Conservation (phyloP, 2,113 vertebrate species). For the Numida meleagris region DNA sequence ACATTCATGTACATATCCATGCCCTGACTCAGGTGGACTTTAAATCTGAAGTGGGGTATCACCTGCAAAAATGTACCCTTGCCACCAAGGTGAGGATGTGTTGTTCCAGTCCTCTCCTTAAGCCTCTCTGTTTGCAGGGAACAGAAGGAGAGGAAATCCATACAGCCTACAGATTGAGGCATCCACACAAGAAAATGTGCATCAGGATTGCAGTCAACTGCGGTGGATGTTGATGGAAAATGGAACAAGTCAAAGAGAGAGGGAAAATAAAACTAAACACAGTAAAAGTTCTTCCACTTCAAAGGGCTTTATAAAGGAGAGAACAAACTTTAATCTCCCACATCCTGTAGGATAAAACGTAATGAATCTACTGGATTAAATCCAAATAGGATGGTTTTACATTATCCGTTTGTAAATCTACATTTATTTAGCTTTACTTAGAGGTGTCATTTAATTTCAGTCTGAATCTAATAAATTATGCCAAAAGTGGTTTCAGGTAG, state of each 20-base stretch:
- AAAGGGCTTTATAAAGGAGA: background rate
- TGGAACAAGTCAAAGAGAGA: background rate
- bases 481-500: background rate
- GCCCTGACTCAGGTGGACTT: background rate
- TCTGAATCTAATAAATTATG: background rate
- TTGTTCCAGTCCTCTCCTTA: background rate
- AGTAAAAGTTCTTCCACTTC: background rate
- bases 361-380: background rate
- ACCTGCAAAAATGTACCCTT: accelerated
- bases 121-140: background rate
- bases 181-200: accelerated
- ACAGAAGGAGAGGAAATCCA: background rate
- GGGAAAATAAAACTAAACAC: background rate
- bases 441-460: background rate
- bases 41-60: background rate
- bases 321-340: background rate
- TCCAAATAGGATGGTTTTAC: background rate
- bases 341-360: background rate
- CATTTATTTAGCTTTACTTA: background rate
- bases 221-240: background rate
- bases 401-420: background rate
- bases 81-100: background rate
- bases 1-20: background rate
- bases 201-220: background rate
- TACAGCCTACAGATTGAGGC: background rate